Percentiles rank a stretch among this genome's conserved stretches.
These are phyloP conservation scores for Drepana falcataria DNA, from an alignment of 2,888 invertebrate species.

Conservation along the genomic window DNA sequence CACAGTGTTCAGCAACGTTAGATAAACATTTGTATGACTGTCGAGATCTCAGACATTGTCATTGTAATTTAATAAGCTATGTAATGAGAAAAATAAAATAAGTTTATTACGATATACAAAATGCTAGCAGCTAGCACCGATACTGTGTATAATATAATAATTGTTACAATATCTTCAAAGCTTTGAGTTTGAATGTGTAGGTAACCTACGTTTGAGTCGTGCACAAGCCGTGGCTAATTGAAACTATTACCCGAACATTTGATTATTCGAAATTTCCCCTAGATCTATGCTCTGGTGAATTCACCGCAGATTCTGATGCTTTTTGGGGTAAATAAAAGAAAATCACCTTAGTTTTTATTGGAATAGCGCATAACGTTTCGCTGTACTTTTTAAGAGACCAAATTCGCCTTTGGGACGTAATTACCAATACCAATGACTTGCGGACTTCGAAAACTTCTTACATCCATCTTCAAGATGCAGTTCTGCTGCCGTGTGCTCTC, in stretches of 20 bases:
- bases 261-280: slow-evolving; percentile 28
- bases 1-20: background rate
- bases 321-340: slow-evolving; percentile 21
- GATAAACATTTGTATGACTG: background rate
- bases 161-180: slow-evolving; percentile 5
- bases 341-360: slow-evolving; percentile 16
- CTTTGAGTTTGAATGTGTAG: slow-evolving; percentile 11
- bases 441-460: too few species aligned
- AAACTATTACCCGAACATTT: slow-evolving; percentile 42
- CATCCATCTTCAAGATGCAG: too few species aligned
- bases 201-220: slow-evolving; percentile 21
- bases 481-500: too few species aligned
- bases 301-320: slow-evolving; percentile 15
- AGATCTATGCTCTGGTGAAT: slow-evolving; percentile 23
- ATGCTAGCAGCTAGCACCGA: background rate
- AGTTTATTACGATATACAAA: background rate
- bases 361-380: too few species aligned
- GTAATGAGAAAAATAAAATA: too few species aligned
- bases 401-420: too few species aligned
- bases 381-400: too few species aligned
- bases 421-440: too few species aligned
- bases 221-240: slow-evolving; percentile 37
- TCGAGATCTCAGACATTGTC: background rate
- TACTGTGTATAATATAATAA: too few species aligned
- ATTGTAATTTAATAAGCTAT: background rate